A percentile compares a stretch with the other conserved stretches of the same genome.
Conservation (phyloP, 2,113 vertebrate genomes). For the Penelope pileata region DNA sequence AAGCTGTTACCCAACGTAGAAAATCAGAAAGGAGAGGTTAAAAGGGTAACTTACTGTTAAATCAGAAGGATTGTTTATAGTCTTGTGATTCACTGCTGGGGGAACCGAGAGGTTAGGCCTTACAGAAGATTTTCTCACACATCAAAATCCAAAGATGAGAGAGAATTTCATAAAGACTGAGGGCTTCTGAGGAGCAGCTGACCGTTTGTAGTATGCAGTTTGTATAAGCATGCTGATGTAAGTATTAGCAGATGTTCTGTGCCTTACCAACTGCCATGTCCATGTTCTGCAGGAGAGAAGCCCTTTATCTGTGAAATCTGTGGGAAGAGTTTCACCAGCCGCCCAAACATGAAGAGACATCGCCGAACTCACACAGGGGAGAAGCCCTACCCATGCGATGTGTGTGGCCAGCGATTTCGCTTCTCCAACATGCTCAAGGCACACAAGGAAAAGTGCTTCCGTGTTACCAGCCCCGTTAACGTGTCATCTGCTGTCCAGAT, state of each 20-base stretch:
- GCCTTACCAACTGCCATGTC: not conserved
- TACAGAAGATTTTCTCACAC: not conserved
- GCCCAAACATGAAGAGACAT: constrained; percentile 98
- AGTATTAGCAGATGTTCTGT: not conserved
- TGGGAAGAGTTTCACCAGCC: constrained; percentile 98
- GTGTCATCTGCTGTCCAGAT: constrained; percentile 81
- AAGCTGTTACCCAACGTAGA: not conserved
- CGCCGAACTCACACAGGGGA: constrained; percentile 96
- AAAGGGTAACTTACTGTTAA: not conserved
- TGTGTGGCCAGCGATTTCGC: constrained; percentile 95
- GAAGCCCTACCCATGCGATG: constrained; percentile 97
- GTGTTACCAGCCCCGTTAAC: constrained; percentile 91
- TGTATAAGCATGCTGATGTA: not conserved
- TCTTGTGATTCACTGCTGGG: not conserved
- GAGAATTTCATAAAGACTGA: not conserved
- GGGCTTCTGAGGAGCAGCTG: not conserved
- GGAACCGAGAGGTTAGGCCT: not conserved
- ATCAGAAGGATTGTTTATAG: not conserved
- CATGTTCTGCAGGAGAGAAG: constrained; percentile 88
- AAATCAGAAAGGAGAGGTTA: not conserved
- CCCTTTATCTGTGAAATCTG: constrained; percentile 99
- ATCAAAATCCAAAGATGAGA: not conserved
- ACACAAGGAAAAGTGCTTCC: constrained; percentile 97
- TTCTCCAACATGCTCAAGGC: constrained; percentile 99
- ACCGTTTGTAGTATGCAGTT: not conserved